Conservation (phyloP, 2,888 invertebrate species). For the Chironomus riparius region DNA sequence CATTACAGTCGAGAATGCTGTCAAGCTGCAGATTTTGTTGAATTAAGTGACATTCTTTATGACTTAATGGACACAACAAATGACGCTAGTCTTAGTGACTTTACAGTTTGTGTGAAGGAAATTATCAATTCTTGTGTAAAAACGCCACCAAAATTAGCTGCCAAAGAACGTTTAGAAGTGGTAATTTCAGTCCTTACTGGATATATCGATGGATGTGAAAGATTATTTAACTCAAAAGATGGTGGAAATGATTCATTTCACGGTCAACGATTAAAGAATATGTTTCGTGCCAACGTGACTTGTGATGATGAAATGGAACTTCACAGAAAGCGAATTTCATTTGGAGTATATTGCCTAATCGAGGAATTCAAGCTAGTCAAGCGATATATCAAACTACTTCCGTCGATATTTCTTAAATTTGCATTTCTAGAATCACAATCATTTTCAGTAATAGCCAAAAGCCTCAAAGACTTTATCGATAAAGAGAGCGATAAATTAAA, state of each 20-base stretch:
- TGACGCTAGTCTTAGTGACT: too few species aligned
- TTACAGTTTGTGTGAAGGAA: not conserved
- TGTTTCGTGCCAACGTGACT: constrained; percentile 47
- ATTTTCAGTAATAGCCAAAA: not conserved
- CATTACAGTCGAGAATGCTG: constrained; percentile 30
- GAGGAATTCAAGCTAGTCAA: constrained; percentile 55
- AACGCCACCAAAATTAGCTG: not conserved
- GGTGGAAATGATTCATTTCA: not conserved
- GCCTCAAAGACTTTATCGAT: not conserved
- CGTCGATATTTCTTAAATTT: constrained; percentile 49
- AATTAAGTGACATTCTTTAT: constrained; percentile 31
- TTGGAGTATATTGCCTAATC: constrained; percentile 52
- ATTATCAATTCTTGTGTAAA: not conserved
- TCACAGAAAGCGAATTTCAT: constrained; percentile 51
- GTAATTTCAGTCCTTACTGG: constrained; percentile 31
- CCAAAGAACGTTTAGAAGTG: constrained; percentile 31
- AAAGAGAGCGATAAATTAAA: constrained; percentile 9
- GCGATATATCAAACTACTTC: constrained; percentile 51
- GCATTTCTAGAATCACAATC: constrained; percentile 37
- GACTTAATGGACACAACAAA: not conserved
- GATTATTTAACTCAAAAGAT: constrained; percentile 31
- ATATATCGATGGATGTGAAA: constrained; percentile 47
- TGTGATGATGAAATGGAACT: constrained; percentile 54
- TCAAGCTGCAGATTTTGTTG: constrained; percentile 31
- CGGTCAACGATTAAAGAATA: constrained; percentile 46